Base-by-base conservation (phyloP, 2,797 vertebrate species). In the Crenuchus spilurus region DNA sequence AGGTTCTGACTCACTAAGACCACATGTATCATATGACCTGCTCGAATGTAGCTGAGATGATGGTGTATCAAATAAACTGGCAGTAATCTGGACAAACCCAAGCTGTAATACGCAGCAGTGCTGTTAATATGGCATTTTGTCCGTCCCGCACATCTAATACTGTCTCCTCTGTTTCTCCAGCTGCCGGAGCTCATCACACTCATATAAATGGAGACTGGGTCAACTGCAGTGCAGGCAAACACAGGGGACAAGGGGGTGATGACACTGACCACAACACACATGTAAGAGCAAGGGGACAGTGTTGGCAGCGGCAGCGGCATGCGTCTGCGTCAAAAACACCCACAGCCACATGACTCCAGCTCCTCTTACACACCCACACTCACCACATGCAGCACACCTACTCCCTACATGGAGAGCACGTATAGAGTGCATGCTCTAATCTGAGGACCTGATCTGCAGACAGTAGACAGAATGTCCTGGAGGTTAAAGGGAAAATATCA, bases 401-500 rank as follows among this genome's bases (percentile, higher is more conserved):
- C 66, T 14, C 46, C 51, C 62, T 76, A 70, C 57, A 80, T 54
- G 69, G 55, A 46, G 48, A 72, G 20, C 7, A 13, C 69, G 18
- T 33, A 35, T 49, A 20, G 20, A 69, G 26, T 16, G 61, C 41
- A 49, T 44, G 61, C 44, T 14, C 30, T 65, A 62, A 80, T 77
- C 75, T 31, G 14, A 31, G 52, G 2, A 31, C 58, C 55, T 71
- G 62, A 80, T 78, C 72, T 72, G 20, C 73, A 74, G 75, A 63
- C 72, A 72, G 64, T 30, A 76, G 75, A 71, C 22, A 35, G 65
- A 75, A 75, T 77, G 72, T 74, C 68, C 64, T 49, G 24, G 61
- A 69, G 55, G 74, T 37, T 72, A 57, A 51, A 54, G 30, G 42
- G 33, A 37, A 66, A 64, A 37, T 31, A 11, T 65, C 9, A 14